Evolutionary conservation across 2,888 invertebrate genomes (phyloP).

Genomic region (Cryptus armator): DNA sequence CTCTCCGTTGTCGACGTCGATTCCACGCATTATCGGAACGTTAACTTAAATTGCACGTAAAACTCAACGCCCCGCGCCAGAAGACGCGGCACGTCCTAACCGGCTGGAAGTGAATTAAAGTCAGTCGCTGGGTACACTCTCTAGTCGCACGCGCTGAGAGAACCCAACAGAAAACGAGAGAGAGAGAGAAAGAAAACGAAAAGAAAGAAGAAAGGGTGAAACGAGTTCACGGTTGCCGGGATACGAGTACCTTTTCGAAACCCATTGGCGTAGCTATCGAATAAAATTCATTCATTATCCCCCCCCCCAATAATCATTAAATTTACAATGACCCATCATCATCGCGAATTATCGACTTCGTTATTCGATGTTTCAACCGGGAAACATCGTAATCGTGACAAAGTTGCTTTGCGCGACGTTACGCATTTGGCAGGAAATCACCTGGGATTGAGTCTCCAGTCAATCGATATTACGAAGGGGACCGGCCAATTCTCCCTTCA

Average conservation of each 20-base stretch:
- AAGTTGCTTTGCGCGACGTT: not conserved
- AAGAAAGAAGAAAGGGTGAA: slow-evolving; percentile 27
- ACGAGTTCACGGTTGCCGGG: slow-evolving; percentile 22
- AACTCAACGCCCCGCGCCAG: slow-evolving; percentile 58
- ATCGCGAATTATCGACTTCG: not conserved
- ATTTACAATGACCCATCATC: not conserved
- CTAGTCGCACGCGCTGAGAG: slow-evolving; percentile 26
- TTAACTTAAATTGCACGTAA: slow-evolving; percentile 76
- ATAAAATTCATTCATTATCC: not conserved
- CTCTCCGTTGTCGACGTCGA: slow-evolving; percentile 60
- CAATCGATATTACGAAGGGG: slow-evolving; percentile 55
- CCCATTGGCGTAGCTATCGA: slow-evolving; percentile 23
- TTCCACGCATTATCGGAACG: slow-evolving; percentile 70
- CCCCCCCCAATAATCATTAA: not conserved
- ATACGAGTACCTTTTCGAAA: slow-evolving; percentile 19
- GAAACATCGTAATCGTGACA: not conserved
- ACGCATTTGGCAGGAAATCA: slow-evolving; percentile 50
- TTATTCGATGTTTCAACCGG: not conserved
- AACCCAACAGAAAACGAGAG: not conserved
- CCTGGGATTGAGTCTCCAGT: slow-evolving; percentile 53
- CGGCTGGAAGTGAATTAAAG: slow-evolving; percentile 74
- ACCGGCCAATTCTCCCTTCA: slow-evolving; percentile 47
- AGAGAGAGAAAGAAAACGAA: not conserved
- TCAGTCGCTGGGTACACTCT: slow-evolving; percentile 52
- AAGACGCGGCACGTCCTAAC: slow-evolving; percentile 31